phyloP scores from a whole-genome alignment of 30 jellyfish, hydroid and myxozoan species.

The Cassiopea xamachana region DNA sequence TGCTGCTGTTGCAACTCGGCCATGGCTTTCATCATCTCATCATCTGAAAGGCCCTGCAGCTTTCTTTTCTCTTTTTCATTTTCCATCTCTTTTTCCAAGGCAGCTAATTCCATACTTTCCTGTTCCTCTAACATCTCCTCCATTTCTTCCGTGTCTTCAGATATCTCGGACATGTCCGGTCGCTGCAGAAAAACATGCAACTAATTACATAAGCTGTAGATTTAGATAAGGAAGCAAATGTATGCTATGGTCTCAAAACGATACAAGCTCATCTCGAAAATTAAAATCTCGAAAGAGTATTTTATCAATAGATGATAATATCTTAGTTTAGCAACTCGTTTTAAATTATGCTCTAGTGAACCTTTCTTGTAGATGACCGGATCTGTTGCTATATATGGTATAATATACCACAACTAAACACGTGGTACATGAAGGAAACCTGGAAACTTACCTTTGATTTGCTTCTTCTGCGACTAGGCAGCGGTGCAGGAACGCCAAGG shows the following conservation, averaged over 20 bases:
- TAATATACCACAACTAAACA: not conserved
- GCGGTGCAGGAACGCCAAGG: constrained; percentile 52
- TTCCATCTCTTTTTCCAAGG: constrained; percentile 79
- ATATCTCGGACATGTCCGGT: constrained; percentile 63
- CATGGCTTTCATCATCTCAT: constrained; percentile 75
- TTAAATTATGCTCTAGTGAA: too few relatives aligned
- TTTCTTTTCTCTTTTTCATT: constrained; percentile 64
- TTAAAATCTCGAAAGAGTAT: too few relatives aligned
- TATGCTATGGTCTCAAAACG: too few relatives aligned
- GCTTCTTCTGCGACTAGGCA: constrained; percentile 31
- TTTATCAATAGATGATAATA: too few relatives aligned
- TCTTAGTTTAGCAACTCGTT: too few relatives aligned
- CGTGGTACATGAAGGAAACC: not conserved
- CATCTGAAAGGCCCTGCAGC: constrained; percentile 74
- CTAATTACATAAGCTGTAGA: not conserved
- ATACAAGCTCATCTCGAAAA: too few relatives aligned
- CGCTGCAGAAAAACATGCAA: constrained; percentile 1
- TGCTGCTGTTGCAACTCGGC: constrained; percentile 78
- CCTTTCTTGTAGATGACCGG: too few relatives aligned
- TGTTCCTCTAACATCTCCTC: constrained; percentile 66
- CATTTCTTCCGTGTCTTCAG: constrained; percentile 74
- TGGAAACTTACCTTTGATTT: constrained; percentile 33
- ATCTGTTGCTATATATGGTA: not conserved
- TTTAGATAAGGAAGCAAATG: not conserved
- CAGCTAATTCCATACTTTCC: constrained; percentile 56